Evolutionary conservation across 2,797 vertebrate genomes (phyloP), one percentile per base, ranked within the genome.

Genomic region (Pipistrellus pygmaeus): DNA sequence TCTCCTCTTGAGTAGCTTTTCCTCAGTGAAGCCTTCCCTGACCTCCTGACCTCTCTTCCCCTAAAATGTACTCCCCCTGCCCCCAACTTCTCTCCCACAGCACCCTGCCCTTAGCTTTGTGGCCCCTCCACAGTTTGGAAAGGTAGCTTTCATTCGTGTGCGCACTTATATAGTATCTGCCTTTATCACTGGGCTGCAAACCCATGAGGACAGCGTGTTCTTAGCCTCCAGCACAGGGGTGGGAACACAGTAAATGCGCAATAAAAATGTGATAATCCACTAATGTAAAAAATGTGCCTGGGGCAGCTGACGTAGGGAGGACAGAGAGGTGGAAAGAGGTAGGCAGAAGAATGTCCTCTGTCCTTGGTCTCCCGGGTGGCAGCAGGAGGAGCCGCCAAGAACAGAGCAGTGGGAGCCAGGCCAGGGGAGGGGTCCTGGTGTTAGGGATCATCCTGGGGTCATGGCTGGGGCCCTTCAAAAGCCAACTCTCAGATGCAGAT

Each of bases 61-160:
- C 41, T 17, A 23, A 32, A 53, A 20, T 6, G 17, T 0, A 3
- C 2, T 2, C 30, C 12, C 30, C 21, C 0, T 10, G 0, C 12
- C 2, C n/a, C 14, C 7, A 41, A 8, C n/a, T 35, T 64, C 25
- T 76, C 25, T 64, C 21, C 38, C 27, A 1, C 6, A 32, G 53
- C 11, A 51, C 20, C 25, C 69, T 66, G 21, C 18, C 48, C 76
- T 46, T 82, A 41, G 55, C 14, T 25, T 18, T 8, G 17, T 1
- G 38, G 38, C 13, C 86, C 18, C 48, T 12, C 18, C 46, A 71
- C 38, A 5, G 4, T 15, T 53, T n/a, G 9, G 8, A 25, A 46
- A 8, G 2, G 15, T n/a, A 8, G n/a, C 35, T 71, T 78, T 38
- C 64, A 60, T 27, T 35, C 44, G 27, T 55, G 35, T 25, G 27